Evolutionary conservation across 2,113 vertebrate species (phyloP), one percentile per base, ranked within the genome.

Genomic region (Sinocyclocheilus maitianheensis): DNA sequence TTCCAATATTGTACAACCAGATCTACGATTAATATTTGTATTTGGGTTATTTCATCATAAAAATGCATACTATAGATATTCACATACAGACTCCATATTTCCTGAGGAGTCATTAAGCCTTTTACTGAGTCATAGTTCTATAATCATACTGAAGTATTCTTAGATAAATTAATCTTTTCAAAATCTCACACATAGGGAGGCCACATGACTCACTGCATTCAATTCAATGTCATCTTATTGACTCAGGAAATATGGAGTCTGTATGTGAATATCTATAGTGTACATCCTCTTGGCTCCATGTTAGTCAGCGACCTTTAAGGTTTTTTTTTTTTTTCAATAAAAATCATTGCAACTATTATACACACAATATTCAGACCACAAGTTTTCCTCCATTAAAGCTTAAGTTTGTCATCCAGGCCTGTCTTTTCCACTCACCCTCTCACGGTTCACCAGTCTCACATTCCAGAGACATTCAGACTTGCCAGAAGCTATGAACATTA

Each of bases 391-490:
- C 14, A 53, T 69, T 67, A 67, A 65, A 81, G 8, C 22, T 40
- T 13, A 40, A 24, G 77, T 43, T 24, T 24, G 55, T 80, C 58
- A 80, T 67, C 7, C 10, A 65, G 13, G 62, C 24, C 79, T 69
- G 63, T 34, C 63, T 71, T 81, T 71, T 55, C 81, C 5, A 69
- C 24, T 81, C n/a, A 81, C 12, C 5, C 40, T 82, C 63, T 82
- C 16, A 46, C 6, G 6, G 76, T 77, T 53, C 26, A 40, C 22
- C 77, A 26, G 40, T 65, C 40, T 81, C 79, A 67, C n/a, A 65
- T 26, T 13, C 60, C 22, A 75, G 72, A 48, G 34, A 72, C 69
- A 80, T 65, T 81, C 58, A 62, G 58, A 62, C 22, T 62, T 48
- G 20, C 60, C 40, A 46, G 60, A 9, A 24, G 6, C 79, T 16